Evolutionary conservation across 2,797 vertebrate genomes (phyloP), one percentile per base, ranked within the genome.

Genomic region (Thunnus albacares): DNA sequence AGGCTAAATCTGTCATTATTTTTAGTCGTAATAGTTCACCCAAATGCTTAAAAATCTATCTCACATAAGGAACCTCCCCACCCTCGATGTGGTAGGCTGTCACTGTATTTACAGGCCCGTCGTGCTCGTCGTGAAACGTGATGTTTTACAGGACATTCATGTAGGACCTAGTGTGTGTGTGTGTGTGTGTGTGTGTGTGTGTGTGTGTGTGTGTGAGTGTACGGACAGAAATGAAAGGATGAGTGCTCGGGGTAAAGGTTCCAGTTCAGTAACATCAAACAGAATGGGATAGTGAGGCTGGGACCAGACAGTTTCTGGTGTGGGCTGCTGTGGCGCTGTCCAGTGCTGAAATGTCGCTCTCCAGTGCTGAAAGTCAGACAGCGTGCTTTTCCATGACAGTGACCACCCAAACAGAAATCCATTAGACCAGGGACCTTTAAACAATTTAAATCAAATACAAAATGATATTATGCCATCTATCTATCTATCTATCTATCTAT

Each of bases 341-440:
- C 92, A 51, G 92, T 93, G 76, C 93, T 94, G 93, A 93, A 94
- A 90, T 88, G 88, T 88, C 86, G 84, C 90, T 93, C 22, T 91
- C 88, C 90, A 79, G 88, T 90, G 62, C 90, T 91, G 84, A 89
- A 77, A 82, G 74, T 60, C 79, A 73, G 59, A 77, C 80, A 10
- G 38, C 30, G 2, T 55, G 83, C 70, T 76, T 74, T 38, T 30
- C 53, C 53, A 71, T 55, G 62, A 58, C 75, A 64, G 10, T 13
- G 53, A 43, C 41, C 51, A 67, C 53, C 24, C 66, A 77, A 15
- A 61, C 51, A 66, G 4, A 60, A 41, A 68, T 15, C 33, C 24
- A 28, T 30, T 6, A 11, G 6, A 20, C 47, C 47, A 51, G 17
- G 18, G 2, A n/a, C 47, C 47, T 51, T 51, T 51, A 51, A 20